phyloP scores from a whole-genome alignment of 2,797 vertebrate genomes.

The Mareca strepera region DNA sequence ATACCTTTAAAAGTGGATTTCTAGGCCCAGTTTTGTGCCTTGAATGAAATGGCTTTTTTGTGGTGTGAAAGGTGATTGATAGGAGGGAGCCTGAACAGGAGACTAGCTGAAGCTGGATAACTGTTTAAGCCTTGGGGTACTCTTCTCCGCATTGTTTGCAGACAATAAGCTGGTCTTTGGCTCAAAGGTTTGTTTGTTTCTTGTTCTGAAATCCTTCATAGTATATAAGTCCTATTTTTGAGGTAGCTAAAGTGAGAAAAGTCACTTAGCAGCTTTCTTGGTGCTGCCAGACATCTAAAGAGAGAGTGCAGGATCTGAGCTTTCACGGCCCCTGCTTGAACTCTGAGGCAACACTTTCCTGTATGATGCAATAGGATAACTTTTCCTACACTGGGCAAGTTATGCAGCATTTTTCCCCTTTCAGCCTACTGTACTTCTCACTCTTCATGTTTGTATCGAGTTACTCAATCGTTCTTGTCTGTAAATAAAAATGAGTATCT shows the following conservation, averaged over 20 bases:
- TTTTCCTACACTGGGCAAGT: neutral
- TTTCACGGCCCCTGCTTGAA: neutral
- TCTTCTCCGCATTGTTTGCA: neutral
- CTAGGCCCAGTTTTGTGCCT: neutral
- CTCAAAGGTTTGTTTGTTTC: neutral
- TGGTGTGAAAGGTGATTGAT: neutral
- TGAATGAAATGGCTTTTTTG: neutral
- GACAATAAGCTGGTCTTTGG: neutral
- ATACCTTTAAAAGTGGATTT: neutral
- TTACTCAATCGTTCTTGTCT: slow-evolving; percentile 8
- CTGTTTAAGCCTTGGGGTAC: neutral
- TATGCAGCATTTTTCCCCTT: neutral
- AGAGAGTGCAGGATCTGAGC: neutral
- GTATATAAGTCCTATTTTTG: neutral
- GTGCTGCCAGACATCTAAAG: neutral
- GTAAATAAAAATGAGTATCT: slow-evolving; percentile 53
- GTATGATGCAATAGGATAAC: neutral
- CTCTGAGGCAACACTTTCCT: slow-evolving; percentile 9
- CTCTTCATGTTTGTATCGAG: neutral
- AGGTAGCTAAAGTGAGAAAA: neutral
- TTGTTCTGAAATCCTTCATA: neutral
- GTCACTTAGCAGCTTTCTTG: neutral
- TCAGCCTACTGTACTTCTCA: neutral
- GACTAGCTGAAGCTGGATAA: no score
- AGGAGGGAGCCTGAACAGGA: neutral